Percentiles rank a stretch among this genome's conserved stretches.
Conservation (phyloP, 2,888 invertebrate genomes). For the Diachrysia chrysitis region DNA sequence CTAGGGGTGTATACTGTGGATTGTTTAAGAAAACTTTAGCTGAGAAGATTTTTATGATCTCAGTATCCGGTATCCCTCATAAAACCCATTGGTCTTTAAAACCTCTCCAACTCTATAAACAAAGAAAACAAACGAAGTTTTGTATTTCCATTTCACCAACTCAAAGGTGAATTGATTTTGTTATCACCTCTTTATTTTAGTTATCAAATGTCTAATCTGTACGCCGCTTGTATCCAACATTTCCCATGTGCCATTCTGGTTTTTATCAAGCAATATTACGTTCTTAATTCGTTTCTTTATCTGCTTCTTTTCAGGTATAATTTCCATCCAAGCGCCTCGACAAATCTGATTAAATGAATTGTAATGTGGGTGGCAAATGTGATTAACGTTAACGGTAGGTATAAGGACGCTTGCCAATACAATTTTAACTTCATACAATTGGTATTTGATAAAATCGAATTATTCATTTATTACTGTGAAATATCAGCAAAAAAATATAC, state of each 20-base stretch:
- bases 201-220: constrained; percentile 33
- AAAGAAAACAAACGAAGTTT: neutral
- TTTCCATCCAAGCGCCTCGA: constrained; percentile 19
- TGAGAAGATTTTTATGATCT: no score
- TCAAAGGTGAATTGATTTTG: neutral
- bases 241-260: constrained; percentile 24
- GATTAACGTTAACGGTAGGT: constrained; percentile 22
- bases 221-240: constrained; percentile 24
- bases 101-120: no score
- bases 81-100: no score
- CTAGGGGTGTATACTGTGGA: no score
- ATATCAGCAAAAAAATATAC: no score
- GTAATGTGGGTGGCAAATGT: constrained; percentile 24
- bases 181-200: constrained; percentile 13
- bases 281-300: constrained; percentile 25
- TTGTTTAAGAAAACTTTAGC: no score
- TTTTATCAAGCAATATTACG: constrained; percentile 36
- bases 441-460: no score
- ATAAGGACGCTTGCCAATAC: constrained; percentile 15
- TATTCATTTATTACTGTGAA: no score
- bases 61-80: no score
- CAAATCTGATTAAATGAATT: constrained; percentile 28
- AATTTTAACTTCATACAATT: neutral
- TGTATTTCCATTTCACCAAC: neutral
- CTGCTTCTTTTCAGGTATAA: constrained; percentile 19